phyloP scores from a whole-genome alignment of 2,888 invertebrate genomes.

The Petrophora chlorosata region DNA sequence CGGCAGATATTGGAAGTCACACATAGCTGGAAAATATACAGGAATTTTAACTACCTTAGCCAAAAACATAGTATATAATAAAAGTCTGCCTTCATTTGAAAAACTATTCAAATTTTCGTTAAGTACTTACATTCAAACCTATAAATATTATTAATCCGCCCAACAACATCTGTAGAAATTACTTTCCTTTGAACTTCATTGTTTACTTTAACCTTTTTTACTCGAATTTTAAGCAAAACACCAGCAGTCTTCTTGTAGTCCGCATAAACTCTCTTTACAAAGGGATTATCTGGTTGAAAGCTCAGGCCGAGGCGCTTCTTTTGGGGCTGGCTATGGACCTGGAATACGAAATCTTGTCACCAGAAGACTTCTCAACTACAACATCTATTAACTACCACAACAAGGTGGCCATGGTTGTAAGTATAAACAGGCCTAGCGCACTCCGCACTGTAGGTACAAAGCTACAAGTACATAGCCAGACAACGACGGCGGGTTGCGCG shows the following conservation, averaged over 20 bases:
- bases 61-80: too few relatives aligned
- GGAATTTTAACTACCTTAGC: too few relatives aligned
- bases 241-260: slow-evolving; percentile 87
- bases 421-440: too few relatives aligned
- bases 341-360: slow-evolving; percentile 23
- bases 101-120: too few relatives aligned
- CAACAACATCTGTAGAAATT: slow-evolving; percentile 81
- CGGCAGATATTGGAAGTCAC: slow-evolving; percentile 97
- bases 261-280: slow-evolving; percentile 90
- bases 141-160: slow-evolving; percentile 84
- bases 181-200: slow-evolving; percentile 69
- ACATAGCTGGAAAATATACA: slow-evolving; percentile 88
- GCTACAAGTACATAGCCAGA: too few relatives aligned
- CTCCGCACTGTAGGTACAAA: too few relatives aligned
- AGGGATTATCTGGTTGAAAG: slow-evolving; percentile 92
- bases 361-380: too few relatives aligned
- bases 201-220: slow-evolving; percentile 76
- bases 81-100: too few relatives aligned
- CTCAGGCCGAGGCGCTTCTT: slow-evolving; percentile 88
- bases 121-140: slow-evolving; percentile 86
- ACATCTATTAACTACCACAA: too few relatives aligned
- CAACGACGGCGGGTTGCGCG: too few relatives aligned
- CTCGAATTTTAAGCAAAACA: slow-evolving; percentile 89
- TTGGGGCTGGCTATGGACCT: slow-evolving; percentile 63
- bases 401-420: too few relatives aligned